These are phyloP conservation scores for Coryphaenoides rupestris DNA, from an alignment of 2,113 vertebrate genomes.

Conservation along the genomic window DNA sequence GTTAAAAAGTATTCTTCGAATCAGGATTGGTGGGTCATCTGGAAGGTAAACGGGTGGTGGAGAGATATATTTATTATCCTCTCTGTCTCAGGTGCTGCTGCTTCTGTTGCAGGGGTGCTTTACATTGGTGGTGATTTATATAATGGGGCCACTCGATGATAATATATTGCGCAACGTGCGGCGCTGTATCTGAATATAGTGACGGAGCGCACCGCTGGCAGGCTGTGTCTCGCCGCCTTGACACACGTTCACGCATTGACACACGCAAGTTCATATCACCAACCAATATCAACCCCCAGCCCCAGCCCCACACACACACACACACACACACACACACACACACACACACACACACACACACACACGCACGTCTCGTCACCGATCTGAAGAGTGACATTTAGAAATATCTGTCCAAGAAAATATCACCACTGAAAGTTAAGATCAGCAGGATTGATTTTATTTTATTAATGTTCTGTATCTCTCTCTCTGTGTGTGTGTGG, in stretches of 20 bases:
- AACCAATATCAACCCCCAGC: conserved; percentile 58
- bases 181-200: conserved; percentile 64
- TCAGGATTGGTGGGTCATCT: background rate
- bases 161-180: conserved; percentile 54
- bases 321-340: conserved; percentile 8
- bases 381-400: conserved; percentile 69
- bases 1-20: no score
- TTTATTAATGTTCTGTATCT: conserved; percentile 25
- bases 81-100: conserved; percentile 47
- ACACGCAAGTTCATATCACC: conserved; percentile 68
- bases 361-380: conserved; percentile 42
- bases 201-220: conserved; percentile 66
- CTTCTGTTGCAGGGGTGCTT: conserved; percentile 47
- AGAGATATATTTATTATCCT: conserved; percentile 10
- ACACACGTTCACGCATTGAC: conserved; percentile 67
- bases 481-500: conserved; percentile 59
- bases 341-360: conserved; percentile 24
- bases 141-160: conserved; percentile 54
- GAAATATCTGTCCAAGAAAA: conserved; percentile 52
- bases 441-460: conserved; percentile 67
- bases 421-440: conserved; percentile 70
- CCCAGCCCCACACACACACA: no score
- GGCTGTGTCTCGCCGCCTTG: conserved; percentile 59
- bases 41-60: conserved; percentile 21
- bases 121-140: conserved; percentile 61